A percentile compares a stretch with the other conserved stretches of the same genome.
phyloP scores from a whole-genome alignment of 2,113 vertebrate species.

The Apeltes quadracus region DNA sequence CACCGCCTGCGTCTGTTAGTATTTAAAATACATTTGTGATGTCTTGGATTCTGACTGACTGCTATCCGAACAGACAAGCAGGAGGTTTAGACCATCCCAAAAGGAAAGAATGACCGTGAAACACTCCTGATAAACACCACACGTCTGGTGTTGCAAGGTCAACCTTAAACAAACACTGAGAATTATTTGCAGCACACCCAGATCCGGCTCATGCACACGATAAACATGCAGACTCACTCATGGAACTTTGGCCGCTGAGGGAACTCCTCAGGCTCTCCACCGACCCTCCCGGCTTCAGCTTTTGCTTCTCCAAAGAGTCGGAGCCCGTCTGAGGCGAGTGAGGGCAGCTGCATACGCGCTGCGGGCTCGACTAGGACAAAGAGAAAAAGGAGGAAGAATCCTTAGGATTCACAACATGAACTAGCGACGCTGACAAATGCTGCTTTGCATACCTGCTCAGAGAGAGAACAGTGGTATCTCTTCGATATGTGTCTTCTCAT shows the following conservation, averaged over 20 bases:
- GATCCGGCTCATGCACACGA: constrained; percentile 46
- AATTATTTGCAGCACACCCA: constrained; percentile 21
- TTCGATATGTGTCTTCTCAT: constrained; percentile 98
- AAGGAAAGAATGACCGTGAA: neutral
- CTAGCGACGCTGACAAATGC: neutral
- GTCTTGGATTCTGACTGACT: constrained; percentile 4
- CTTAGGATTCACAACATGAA: neutral
- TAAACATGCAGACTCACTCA: constrained; percentile 87
- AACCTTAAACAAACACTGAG: constrained; percentile 34
- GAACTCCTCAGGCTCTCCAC: constrained; percentile 97
- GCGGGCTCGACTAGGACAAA: constrained; percentile 81
- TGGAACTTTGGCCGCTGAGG: constrained; percentile 95
- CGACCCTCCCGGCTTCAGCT: constrained; percentile 92
- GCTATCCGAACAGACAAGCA: neutral
- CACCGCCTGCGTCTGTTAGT: neutral
- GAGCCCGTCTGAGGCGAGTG: constrained; percentile 79
- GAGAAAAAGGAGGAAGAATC: neutral
- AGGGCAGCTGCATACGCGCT: constrained; percentile 81
- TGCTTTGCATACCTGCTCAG: constrained; percentile 85
- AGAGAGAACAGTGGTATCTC: constrained; percentile 86
- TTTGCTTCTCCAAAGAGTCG: constrained; percentile 87
- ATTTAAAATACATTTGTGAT: constrained; percentile 6
- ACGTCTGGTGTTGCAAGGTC: constrained; percentile 36
- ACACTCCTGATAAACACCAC: constrained; percentile 26
- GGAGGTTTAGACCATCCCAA: constrained; percentile 29